Conservation (phyloP, 2,888 invertebrate genomes). For the Gastrophysa polygoni region DNA sequence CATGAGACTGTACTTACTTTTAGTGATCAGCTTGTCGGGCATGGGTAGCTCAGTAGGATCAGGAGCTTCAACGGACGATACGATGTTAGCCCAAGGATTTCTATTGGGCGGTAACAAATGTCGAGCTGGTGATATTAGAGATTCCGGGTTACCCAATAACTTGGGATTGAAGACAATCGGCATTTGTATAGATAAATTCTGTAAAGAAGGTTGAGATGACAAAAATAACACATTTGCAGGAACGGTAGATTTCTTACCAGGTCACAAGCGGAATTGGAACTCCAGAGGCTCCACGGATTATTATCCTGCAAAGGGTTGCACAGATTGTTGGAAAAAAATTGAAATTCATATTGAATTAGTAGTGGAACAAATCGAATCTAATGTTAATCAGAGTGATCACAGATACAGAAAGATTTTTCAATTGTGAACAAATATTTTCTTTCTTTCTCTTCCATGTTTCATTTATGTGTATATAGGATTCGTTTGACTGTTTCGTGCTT, state of each 20-base stretch:
- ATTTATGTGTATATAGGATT: too few species aligned
- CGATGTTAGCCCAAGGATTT: slow-evolving; percentile 39
- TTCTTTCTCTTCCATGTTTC: too few species aligned
- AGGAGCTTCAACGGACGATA: slow-evolving; percentile 47
- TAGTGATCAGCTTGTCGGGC: slow-evolving; percentile 55
- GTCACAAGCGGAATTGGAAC: slow-evolving; percentile 19
- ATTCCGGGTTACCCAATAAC: slow-evolving; percentile 47
- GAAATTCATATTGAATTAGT: too few species aligned
- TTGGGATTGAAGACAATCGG: slow-evolving; percentile 52
- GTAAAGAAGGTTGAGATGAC: slow-evolving; percentile 9
- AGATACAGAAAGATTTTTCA: too few species aligned
- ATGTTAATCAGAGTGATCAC: too few species aligned
- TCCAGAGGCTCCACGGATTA: slow-evolving; percentile 29
- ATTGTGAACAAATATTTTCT: too few species aligned
- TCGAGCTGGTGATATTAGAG: slow-evolving; percentile 54
- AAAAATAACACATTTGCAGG: not conserved
- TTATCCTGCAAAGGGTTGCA: slow-evolving; percentile 18
- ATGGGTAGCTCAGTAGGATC: slow-evolving; percentile 56
- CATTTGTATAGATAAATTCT: slow-evolving; percentile 52
- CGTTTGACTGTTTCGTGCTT: too few species aligned
- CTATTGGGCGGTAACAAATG: slow-evolving; percentile 44
- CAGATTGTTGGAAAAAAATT: too few species aligned
- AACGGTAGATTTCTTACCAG: slow-evolving; percentile 27
- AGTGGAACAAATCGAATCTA: too few species aligned
- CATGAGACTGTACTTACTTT: slow-evolving; percentile 42